Percentiles rank a stretch among this genome's conserved stretches.
phyloP scores from a whole-genome alignment of 2,797 vertebrate genomes.

The Alfaro cultratus region DNA sequence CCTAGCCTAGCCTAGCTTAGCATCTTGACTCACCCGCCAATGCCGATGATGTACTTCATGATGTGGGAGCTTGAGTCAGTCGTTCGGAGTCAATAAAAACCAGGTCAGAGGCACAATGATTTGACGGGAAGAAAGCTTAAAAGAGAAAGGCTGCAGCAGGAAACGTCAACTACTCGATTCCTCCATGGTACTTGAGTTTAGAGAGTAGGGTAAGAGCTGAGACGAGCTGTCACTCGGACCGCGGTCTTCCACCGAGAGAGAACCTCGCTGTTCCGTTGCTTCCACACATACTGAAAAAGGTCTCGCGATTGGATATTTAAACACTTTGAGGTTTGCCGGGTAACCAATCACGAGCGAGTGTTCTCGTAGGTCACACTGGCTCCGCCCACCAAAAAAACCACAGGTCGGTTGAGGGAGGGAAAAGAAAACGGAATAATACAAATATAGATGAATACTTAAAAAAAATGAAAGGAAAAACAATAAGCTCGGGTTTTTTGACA shows the following conservation, averaged over 20 bases:
- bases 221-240: constrained; percentile 60
- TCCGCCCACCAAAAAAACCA: neutral
- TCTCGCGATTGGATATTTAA: constrained; percentile 82
- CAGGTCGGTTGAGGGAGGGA: neutral
- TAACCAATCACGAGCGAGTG: constrained; percentile 67
- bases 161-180: constrained; percentile 86
- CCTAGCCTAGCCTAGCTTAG: constrained; percentile 25
- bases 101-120: constrained; percentile 58
- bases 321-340: neutral
- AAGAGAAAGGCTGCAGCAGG: constrained; percentile 77
- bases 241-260: constrained; percentile 76
- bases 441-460: neutral
- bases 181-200: constrained; percentile 79
- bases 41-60: constrained; percentile 91
- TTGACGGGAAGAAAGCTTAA: constrained; percentile 79
- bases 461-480: neutral
- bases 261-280: neutral
- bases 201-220: constrained; percentile 59
- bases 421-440: neutral
- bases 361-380: constrained; percentile 19
- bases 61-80: constrained; percentile 25
- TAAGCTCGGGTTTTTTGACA: neutral
- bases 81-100: constrained; percentile 37
- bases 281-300: constrained; percentile 55
- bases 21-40: constrained; percentile 85